phyloP scores from a whole-genome alignment of 2,797 vertebrate genomes.

The Peromyscus eremicus region DNA sequence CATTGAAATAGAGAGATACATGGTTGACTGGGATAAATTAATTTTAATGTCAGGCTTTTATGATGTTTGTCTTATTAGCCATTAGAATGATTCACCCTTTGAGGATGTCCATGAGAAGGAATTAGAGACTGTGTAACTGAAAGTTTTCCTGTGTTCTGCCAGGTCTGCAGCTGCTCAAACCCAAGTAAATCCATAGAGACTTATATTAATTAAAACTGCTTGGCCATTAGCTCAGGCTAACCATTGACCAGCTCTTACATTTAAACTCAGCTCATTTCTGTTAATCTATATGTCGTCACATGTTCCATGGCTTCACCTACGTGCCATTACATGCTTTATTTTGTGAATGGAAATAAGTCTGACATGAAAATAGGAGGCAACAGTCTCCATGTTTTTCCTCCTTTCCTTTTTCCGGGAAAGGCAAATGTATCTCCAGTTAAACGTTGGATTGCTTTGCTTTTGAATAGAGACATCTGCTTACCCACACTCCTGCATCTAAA shows the following conservation, averaged over 20 bases:
- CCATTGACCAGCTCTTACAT: too few species aligned
- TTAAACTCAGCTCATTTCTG: too few species aligned
- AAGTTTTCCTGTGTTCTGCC: too few species aligned
- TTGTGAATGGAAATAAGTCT: conserved; percentile 20
- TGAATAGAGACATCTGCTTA: too few species aligned
- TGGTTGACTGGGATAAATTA: not conserved
- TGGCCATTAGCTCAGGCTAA: too few species aligned
- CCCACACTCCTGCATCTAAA: too few species aligned
- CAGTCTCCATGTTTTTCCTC: not conserved
- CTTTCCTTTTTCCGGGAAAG: not conserved
- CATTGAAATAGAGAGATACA: conserved; percentile 11
- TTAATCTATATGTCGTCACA: too few species aligned
- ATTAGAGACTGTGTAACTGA: not conserved
- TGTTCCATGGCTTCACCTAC: too few species aligned
- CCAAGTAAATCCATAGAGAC: too few species aligned
- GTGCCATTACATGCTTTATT: not conserved
- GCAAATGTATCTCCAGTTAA: not conserved
- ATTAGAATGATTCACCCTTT: not conserved
- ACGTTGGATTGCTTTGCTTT: not conserved
- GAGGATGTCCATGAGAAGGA: not conserved
- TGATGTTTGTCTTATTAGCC: conserved; percentile 28
- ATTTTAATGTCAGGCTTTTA: conserved; percentile 51
- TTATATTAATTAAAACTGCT: too few species aligned
- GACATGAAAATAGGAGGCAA: not conserved
- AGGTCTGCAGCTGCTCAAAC: too few species aligned